These are phyloP conservation scores for Caenorhabditis drosophilae DNA, from an alignment of 2,888 invertebrate species.

Conservation along the genomic window DNA sequence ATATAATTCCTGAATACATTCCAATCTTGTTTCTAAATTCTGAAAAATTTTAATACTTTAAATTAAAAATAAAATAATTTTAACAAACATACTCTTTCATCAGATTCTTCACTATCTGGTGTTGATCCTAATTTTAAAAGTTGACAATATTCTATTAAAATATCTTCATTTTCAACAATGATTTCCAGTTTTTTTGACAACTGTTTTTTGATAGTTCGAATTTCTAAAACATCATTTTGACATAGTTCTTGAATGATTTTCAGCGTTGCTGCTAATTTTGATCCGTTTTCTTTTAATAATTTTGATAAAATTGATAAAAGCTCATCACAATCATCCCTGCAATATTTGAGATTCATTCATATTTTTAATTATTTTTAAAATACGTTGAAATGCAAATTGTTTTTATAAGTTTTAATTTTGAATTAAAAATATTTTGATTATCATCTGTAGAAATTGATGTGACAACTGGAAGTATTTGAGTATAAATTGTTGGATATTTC, in stretches of 20 bases:
- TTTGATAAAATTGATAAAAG: conserved; percentile 4
- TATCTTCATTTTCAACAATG: conserved; percentile 12
- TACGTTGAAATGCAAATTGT: conserved; percentile 23
- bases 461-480: neutral
- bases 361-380: neutral
- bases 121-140: conserved; percentile 2
- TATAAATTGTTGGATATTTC: conserved; percentile 9
- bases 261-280: conserved; percentile 1
- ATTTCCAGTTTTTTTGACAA: conserved; percentile 5
- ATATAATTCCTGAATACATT: conserved; percentile 14
- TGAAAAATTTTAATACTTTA: neutral
- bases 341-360: no score
- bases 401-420: conserved; percentile 6
- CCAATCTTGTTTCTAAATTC: conserved; percentile 2
- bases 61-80: neutral
- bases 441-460: neutral
- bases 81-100: conserved; percentile 1
- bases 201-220: neutral
- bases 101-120: conserved; percentile 9
- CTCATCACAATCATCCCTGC: conserved; percentile 13
- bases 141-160: conserved; percentile 9
- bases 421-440: conserved; percentile 5
- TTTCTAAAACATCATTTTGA: conserved; percentile 12
- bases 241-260: conserved; percentile 2
- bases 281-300: conserved; percentile 8